Percentiles rank a stretch among this genome's conserved stretches.
These are phyloP conservation scores for Condylura cristata DNA, from an alignment of 2,113 vertebrate genomes.

Conservation along the genomic window DNA sequence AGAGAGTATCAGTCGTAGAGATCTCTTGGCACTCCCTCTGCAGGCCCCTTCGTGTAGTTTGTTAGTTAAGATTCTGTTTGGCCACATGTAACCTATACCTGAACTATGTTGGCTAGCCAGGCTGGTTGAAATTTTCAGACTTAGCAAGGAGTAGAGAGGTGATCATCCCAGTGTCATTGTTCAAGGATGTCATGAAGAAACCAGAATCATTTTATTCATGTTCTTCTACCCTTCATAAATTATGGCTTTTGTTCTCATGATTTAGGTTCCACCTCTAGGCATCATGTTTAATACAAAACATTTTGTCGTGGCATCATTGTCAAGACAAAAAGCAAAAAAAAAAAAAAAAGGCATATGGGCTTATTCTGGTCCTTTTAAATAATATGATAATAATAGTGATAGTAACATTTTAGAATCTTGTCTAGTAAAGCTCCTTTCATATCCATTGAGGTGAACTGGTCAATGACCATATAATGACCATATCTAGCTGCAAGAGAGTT, in stretches of 20 bases:
- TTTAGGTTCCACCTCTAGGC: neutral
- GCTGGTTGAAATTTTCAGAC: neutral
- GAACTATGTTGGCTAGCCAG: neutral
- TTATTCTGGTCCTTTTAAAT: neutral
- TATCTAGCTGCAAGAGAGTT: neutral
- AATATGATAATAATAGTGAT: neutral
- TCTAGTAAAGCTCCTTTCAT: slow-evolving; percentile 3
- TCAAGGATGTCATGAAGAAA: neutral
- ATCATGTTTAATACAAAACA: neutral
- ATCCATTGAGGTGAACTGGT: neutral
- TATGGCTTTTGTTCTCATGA: neutral
- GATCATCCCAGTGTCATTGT: neutral
- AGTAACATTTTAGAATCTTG: neutral
- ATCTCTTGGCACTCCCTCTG: neutral
- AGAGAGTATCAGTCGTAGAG: neutral
- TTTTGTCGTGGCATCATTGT: too few relatives aligned
- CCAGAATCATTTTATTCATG: neutral
- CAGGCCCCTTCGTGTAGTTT: neutral
- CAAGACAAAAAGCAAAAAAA: neutral
- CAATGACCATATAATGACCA: too few relatives aligned
- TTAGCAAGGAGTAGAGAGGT: neutral
- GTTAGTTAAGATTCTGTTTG: neutral
- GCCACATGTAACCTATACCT: neutral
- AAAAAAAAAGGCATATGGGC: neutral
- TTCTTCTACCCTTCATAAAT: neutral